Conservation (phyloP, 2,888 invertebrate species). For the Atethmia centrago region DNA sequence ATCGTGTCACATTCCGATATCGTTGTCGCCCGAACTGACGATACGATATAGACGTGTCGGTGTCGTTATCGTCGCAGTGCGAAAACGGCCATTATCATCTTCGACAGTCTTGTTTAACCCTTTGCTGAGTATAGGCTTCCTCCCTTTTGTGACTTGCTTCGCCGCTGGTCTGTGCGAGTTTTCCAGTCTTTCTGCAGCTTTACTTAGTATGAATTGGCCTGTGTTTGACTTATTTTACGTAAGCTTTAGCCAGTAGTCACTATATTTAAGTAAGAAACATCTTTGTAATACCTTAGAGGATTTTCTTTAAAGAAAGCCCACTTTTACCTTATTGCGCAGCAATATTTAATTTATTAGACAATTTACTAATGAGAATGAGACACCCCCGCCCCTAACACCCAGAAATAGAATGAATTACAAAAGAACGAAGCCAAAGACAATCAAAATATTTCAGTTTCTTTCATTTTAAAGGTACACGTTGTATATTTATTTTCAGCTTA, state of each 20-base stretch:
- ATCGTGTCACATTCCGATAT: no score
- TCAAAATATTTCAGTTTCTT: background rate
- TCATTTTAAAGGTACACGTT: background rate
- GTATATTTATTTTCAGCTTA: background rate
- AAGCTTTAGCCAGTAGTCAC: background rate
- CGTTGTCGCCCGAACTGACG: no score
- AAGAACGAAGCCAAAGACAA: constrained; percentile 13
- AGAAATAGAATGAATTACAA: background rate
- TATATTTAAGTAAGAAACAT: background rate
- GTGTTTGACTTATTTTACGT: background rate
- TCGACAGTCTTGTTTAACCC: background rate
- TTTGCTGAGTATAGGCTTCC: background rate
- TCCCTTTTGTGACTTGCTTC: background rate
- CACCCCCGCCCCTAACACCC: background rate
- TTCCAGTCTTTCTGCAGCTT: background rate
- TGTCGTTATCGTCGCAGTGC: no score
- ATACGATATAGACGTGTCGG: no score
- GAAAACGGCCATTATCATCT: no score
- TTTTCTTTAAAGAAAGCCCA: background rate
- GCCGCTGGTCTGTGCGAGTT: background rate
- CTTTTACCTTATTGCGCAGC: background rate
- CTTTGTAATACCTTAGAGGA: background rate
- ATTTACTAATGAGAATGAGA: background rate
- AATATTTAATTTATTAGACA: background rate
- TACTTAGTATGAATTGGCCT: background rate